Evolutionary conservation across 2,888 invertebrate genomes (phyloP), one percentile per base, ranked within the genome.

Genomic region (Tribolium freemani): DNA sequence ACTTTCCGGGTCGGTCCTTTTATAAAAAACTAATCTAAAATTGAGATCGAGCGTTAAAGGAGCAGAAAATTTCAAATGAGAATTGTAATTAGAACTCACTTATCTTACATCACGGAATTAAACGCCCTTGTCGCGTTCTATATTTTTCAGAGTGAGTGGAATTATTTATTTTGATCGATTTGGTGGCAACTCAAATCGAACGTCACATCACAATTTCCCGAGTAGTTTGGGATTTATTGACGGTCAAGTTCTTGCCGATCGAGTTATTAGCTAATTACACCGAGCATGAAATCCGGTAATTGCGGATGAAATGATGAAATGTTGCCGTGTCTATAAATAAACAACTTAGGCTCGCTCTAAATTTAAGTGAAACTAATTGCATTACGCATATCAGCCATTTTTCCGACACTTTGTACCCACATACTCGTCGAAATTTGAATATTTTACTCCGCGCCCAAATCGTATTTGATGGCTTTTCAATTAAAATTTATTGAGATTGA

Each of bases 21-120:
- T 45, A 50, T 16, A 63, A 63, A 61, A 63, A 63, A 50, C 38
- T 63, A 63, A 63, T 63, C 63, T 63, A 11, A 63, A 63, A 63
- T 63, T 50, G 63, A 63, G 50, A 63, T 63, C 63, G 31, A n/a
- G 21, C 48, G 8, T 63, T 63, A 63, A 63, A 63, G 63, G 50
- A 63, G 63, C 63, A 63, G 63, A 63, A 51, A 63, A 63, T 30
- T 63, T 30, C 63, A 51, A 63, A 63, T 51, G 63, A 50, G 63
- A 63, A 51, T 63, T 48, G 63, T 63, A 63, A 63, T 63, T 60
- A 60, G 13, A 48, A 30, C 60, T 38, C 9, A 31, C 16, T 63
- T 63, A 63, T 63, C 38, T 30, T 38, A 31, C 30, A 61, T 61
- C 50, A 11, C 10, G 44, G 6, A 61, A 57, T 26, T 31, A 31